Evolutionary conservation across 2,113 vertebrate genomes (phyloP).

Genomic region (Ictalurus furcatus): DNA sequence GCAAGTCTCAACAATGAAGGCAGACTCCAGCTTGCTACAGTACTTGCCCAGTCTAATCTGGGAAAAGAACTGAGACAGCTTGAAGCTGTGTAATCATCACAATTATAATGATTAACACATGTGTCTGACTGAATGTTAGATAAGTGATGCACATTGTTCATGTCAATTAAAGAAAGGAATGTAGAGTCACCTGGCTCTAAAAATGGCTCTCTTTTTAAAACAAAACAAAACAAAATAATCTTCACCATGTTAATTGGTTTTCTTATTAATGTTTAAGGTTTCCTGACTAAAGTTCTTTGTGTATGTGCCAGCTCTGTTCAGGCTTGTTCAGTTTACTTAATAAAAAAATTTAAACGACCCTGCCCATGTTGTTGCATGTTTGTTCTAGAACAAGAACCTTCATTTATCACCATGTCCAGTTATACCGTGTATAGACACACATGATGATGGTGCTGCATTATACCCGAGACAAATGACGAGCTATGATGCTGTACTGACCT

Average conservation of each 20-base stretch:
- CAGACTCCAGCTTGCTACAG: neutral
- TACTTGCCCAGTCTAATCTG: neutral
- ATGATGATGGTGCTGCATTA: neutral
- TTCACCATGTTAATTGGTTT: too few species aligned
- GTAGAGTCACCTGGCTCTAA: neutral
- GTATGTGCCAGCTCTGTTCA: neutral
- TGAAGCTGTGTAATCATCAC: neutral
- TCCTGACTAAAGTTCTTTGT: neutral
- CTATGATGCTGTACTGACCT: neutral
- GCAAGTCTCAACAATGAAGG: neutral
- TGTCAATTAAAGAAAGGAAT: neutral
- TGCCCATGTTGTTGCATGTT: neutral
- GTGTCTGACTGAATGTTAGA: neutral
- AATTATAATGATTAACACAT: neutral
- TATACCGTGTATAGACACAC: neutral
- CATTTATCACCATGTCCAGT: neutral
- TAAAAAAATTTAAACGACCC: too few species aligned
- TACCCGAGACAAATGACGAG: neutral
- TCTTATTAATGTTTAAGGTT: neutral
- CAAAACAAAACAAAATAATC: too few species aligned
- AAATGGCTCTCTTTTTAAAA: neutral
- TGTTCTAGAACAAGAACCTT: neutral
- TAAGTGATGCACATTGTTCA: neutral
- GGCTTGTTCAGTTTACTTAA: neutral
- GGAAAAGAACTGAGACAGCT: neutral